Percentiles rank a stretch among this genome's conserved stretches.
phyloP scores from a whole-genome alignment of 2,888 invertebrate species.

The Steromphala cineraria region DNA sequence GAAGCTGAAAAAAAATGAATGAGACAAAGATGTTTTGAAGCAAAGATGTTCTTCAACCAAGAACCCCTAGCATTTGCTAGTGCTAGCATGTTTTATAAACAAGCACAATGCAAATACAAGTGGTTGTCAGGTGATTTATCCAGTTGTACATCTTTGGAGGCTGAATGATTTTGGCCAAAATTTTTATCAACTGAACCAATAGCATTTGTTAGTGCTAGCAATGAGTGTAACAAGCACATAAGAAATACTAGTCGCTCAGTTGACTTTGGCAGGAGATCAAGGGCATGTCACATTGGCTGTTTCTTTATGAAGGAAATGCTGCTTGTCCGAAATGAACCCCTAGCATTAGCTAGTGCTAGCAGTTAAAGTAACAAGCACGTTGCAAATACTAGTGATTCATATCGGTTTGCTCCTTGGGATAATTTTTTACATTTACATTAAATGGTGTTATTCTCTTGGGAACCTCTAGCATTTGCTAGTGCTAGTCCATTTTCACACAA shows the following conservation, averaged over 20 bases:
- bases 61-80: too few species aligned
- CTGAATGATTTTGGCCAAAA: too few species aligned
- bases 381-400: background rate
- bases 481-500: background rate
- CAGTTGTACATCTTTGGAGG: too few species aligned
- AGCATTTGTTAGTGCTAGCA: too few species aligned
- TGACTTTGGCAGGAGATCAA: background rate
- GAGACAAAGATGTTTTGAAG: too few species aligned
- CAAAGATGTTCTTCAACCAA: too few species aligned
- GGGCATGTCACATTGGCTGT: background rate
- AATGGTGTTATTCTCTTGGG: background rate
- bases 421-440: too few species aligned
- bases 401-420: background rate
- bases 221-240: background rate
- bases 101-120: too few species aligned
- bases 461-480: background rate
- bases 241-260: background rate
- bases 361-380: background rate
- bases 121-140: too few species aligned
- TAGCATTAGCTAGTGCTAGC: conserved; percentile 1
- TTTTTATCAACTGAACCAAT: too few species aligned
- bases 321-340: background rate
- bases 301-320: background rate
- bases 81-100: too few species aligned
- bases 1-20: too few species aligned